phyloP scores from a whole-genome alignment of 2,113 vertebrate species.

The Spermophilus dauricus region DNA sequence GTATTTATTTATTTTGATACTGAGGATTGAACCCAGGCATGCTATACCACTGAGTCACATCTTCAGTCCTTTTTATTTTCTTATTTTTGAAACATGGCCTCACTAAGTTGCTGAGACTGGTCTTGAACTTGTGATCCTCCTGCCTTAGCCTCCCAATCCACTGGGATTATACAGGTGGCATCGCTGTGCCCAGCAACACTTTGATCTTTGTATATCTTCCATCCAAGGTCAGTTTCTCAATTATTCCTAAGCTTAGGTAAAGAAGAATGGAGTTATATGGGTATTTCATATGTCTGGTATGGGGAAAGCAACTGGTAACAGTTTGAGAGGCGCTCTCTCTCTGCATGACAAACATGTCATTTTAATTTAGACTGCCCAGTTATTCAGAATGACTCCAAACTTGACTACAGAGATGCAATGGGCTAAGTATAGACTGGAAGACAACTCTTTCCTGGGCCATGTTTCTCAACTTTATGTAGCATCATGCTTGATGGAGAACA shows the following conservation, averaged over 20 bases:
- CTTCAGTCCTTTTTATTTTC: no score
- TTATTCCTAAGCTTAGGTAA: not conserved
- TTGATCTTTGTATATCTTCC: slow-evolving; percentile 6
- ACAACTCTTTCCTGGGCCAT: not conserved
- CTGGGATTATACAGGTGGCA: no score
- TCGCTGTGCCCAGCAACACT: not conserved
- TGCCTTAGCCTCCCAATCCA: no score
- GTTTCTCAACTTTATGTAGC: not conserved
- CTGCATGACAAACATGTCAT: not conserved
- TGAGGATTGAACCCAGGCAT: no score
- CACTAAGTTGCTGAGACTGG: no score
- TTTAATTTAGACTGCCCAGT: not conserved
- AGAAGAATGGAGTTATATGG: not conserved
- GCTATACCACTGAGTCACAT: no score
- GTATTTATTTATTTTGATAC: no score
- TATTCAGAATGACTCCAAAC: not conserved
- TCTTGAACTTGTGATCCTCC: no score
- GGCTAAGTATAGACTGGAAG: not conserved
- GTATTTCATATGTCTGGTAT: not conserved
- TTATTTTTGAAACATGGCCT: no score
- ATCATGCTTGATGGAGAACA: not conserved
- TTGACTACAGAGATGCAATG: not conserved
- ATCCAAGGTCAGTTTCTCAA: not conserved
- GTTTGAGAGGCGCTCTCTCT: not conserved
- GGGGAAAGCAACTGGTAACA: not conserved